Evolutionary conservation across 2,888 invertebrate species (phyloP).

Genomic region (Harpagoxenus sublaevis): DNA sequence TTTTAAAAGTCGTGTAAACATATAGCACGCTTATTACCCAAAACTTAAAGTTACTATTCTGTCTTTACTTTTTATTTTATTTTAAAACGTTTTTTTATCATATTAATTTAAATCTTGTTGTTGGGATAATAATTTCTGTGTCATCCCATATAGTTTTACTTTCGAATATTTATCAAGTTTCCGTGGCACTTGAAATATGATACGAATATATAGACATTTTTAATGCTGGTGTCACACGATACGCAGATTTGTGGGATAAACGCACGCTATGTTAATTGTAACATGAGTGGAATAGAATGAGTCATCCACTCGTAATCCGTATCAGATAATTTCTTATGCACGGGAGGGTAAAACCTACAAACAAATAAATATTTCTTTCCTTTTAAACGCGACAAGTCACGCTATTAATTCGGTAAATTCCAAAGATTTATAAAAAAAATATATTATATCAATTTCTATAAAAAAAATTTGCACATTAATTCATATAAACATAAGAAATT

Average conservation of each 20-base stretch:
- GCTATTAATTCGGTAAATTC: neutral
- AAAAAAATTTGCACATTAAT: neutral
- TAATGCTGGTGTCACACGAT: slow-evolving; percentile 38
- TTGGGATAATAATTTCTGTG: neutral
- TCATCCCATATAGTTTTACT: neutral
- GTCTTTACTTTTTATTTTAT: neutral
- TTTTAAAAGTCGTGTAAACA: slow-evolving; percentile 24
- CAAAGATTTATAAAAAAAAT: neutral
- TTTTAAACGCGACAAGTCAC: neutral
- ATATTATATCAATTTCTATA: neutral
- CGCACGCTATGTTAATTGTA: slow-evolving; percentile 59
- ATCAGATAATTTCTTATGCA: slow-evolving; percentile 39
- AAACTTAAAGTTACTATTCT: slow-evolving; percentile 1
- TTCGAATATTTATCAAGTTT: neutral
- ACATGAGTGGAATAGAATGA: slow-evolving; percentile 57
- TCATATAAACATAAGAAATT: neutral
- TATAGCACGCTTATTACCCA: neutral
- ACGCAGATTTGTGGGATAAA: slow-evolving; percentile 59
- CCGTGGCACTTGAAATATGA: slow-evolving; percentile 7
- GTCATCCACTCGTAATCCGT: slow-evolving; percentile 58
- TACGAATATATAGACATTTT: slow-evolving; percentile 10
- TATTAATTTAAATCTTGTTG: neutral
- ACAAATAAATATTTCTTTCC: neutral
- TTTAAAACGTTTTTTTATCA: neutral
- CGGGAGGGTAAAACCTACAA: neutral